These are phyloP conservation scores for Emys orbicularis DNA, from an alignment of 2,797 vertebrate genomes.

Conservation along the genomic window DNA sequence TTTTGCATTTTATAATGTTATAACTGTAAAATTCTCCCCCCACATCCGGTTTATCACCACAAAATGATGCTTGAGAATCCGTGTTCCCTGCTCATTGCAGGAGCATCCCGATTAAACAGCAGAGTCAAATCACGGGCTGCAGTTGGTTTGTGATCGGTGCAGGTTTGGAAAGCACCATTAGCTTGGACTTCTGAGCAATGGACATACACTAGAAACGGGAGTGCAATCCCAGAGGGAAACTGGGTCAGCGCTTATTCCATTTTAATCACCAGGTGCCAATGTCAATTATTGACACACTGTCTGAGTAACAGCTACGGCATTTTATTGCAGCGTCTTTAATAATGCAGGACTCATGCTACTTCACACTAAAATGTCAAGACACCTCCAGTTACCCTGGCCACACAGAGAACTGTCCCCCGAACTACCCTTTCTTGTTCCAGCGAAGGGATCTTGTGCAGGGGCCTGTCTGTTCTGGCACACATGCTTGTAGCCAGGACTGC, in stretches of 20 bases:
- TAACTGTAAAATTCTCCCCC: not conserved
- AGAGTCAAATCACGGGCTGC: rapidly evolving
- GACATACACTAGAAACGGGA: too few relatives aligned
- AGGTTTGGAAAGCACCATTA: not conserved
- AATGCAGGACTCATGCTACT: constrained; percentile 73
- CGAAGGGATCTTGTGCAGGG: not conserved
- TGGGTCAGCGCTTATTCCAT: constrained; percentile 52
- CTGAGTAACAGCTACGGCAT: constrained; percentile 70
- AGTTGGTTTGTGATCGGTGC: too few relatives aligned
- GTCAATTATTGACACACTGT: constrained; percentile 73
- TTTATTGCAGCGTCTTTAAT: constrained; percentile 68
- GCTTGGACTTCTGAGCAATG: rapidly evolving
- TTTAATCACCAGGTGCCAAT: constrained; percentile 68
- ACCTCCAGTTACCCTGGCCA: constrained; percentile 50
- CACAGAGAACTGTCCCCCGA: rapidly evolving
- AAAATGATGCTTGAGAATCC: rapidly evolving
- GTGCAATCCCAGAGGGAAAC: rapidly evolving
- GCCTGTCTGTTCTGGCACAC: constrained; percentile 68
- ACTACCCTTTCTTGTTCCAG: not conserved
- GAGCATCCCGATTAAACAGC: too few relatives aligned
- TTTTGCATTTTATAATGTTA: not conserved
- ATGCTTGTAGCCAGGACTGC: constrained; percentile 45
- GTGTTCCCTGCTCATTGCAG: rapidly evolving
- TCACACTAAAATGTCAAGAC: constrained; percentile 48
- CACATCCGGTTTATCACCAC: too few relatives aligned